Base-by-base conservation (phyloP, 2,113 vertebrate species). In the Xyliphius kryptos region DNA sequence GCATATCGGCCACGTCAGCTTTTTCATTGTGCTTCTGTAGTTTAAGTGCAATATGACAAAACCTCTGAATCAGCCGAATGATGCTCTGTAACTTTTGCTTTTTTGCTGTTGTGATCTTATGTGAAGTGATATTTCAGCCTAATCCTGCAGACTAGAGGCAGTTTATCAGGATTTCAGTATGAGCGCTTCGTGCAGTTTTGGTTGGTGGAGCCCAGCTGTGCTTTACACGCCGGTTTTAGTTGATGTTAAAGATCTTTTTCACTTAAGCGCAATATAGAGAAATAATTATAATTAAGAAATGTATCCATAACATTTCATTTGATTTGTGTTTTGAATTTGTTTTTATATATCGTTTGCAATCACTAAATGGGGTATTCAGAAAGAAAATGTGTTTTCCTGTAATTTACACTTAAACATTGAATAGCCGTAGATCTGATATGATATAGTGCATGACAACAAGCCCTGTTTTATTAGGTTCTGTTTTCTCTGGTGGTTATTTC, bases 41-140 rank as follows among this genome's bases (percentile, higher is more conserved):
- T 47, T 73, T 37, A 17, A 47, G 64, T 78, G 67, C 59, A 77
- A 62, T 67, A 68, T 62, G 59, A 69, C 55, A 70, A 43, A 22
- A 57, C 60, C 47, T 68, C 10, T 55, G 48, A 48, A 55, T 41
- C 32, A 32, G 41, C 61, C 69, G 74, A 79, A 63, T 43, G 44
- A 32, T n/a, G n/a, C n/a, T n/a, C n/a, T n/a, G n/a, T n/a, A n/a
- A 77, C 79, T 80, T 57, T 79, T 80, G 83, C 78, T 77, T 52
- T 73, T 74, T 78, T 13, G 73, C 82, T 77, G 77, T 77, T 36
- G 77, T 72, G 80, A 72, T 71, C 77, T 66, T 61, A 61, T 72
- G 81, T 82, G 66, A 77, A 72, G 56, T 53, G 73, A 69, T 73
- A 40, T 71, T 61, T 52, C 67, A 71, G 76, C 74, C 74, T 78